These are phyloP conservation scores for Eublepharis macularius DNA, from an alignment of 2,113 vertebrate genomes.

Conservation along the genomic window DNA sequence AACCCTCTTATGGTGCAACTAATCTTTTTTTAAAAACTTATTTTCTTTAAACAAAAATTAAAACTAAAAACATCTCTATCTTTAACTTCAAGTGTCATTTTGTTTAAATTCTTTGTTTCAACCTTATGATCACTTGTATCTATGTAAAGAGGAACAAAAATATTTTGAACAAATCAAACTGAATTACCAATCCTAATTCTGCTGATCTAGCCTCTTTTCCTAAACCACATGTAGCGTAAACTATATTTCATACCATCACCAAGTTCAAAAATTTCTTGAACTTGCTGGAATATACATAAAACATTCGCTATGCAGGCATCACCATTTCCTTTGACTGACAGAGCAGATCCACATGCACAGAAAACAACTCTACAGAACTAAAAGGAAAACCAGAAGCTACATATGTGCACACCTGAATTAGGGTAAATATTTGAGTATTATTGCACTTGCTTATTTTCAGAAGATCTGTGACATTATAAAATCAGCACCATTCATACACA, in stretches of 20 bases:
- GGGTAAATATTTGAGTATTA: not conserved
- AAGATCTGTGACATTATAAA: constrained; percentile 36
- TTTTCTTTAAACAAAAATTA: too few relatives aligned
- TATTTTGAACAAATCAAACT: too few relatives aligned
- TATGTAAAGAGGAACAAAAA: too few relatives aligned
- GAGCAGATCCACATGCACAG: not conserved
- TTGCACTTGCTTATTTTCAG: constrained; percentile 8
- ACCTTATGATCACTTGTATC: not conserved
- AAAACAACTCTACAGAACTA: not conserved
- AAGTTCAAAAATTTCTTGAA: not conserved
- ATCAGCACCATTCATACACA: constrained; percentile 32
- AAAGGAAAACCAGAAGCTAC: not conserved
- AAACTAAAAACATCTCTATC: too few relatives aligned
- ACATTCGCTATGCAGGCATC: not conserved
- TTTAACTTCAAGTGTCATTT: too few relatives aligned
- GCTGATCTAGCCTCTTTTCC: too few relatives aligned
- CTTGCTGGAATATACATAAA: not conserved
- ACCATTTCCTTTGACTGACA: not conserved
- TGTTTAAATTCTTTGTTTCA: not conserved
- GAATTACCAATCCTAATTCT: too few relatives aligned
- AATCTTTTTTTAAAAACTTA: too few relatives aligned
- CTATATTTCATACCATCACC: not conserved
- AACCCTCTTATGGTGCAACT: not conserved
- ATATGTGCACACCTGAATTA: not conserved
- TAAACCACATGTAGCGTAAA: not conserved